Base-by-base conservation (phyloP, 2,113 vertebrate species). In the Alces alces region DNA sequence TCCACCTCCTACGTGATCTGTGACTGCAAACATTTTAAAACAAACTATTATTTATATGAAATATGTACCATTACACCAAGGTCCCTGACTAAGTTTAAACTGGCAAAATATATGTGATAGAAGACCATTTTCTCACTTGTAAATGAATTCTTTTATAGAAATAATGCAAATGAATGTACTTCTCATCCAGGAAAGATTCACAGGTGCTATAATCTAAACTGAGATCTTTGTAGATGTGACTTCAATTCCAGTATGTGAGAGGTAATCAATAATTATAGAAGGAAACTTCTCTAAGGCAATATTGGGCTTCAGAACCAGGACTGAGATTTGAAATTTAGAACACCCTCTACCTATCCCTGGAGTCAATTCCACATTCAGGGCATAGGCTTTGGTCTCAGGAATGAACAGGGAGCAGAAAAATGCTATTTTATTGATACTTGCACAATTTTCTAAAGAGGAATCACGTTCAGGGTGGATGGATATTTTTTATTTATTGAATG, bases 401-500 rank as follows among this genome's bases (percentile, higher is more conserved):
- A 95, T 3, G 80, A 93, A 95, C 73, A 90, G 36, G 85, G 52
- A 82, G 80, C 57, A 97, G 94, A 89, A 93, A 97, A 98, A 89
- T 70, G 92, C 87, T 89, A 78, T 93, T 97, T 96, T 86, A 87
- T 96, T 76, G 70, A 76, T 76, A 76, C 70, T 95, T 61, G 88
- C 93, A 91, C 86, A 54, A 12, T 95, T 97, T 97, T 96, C 78
- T 97, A 97, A 98, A 96, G 93, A 92, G 76, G 91, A 94, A 78
- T 95, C 98, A 98, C 85, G 14, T 96, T 97, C 88, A 64, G 23
- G 55, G 88, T 93, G 90, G 94, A 85, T 95, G 96, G 97, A 94
- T 97, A 98, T 97, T 98, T 98, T 98, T 98, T 98, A 98, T 98
- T 98, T 98, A 98, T 97, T 96, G 96, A 94, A 97, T 98, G 91